Base-by-base conservation (phyloP, 1,140 invertebrate species). In the Phthorimaea operculella region DNA sequence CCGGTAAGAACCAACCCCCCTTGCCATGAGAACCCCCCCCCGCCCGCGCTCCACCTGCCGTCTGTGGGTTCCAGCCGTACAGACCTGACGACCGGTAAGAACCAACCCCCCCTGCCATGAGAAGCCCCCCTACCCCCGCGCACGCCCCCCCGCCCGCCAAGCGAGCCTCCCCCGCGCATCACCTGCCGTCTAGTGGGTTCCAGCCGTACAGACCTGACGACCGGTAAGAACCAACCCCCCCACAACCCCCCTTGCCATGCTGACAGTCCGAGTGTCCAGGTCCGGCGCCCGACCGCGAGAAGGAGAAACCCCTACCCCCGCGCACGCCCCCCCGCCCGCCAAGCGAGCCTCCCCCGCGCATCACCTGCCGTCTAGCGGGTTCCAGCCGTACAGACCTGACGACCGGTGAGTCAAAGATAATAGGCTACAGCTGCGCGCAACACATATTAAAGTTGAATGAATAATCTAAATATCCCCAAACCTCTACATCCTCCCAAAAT, bases 201-300 rank as follows among this genome's bases (percentile, higher is more conserved):
- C 85, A 86, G 59, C 85, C 85, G 1, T 86, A 86, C 63, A 52
- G 85, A 18, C 85, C 85, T 12, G 85, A 86, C 57, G 85, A 86
- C 33, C 76, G 85, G 85, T 86, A n/a, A n/a, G n/a, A n/a, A n/a
- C n/a, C n/a, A n/a, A 54, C n/a, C n/a, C n/a, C n/a, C n/a, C n/a
- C n/a, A n/a, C n/a, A n/a, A n/a, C n/a, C 21, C 21, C 21, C 21
- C 21, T 28, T 28, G 21, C 10, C 36, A 18, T 56, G 66, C 63
- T 77, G 62, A 76, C 54, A 58, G 64, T 58, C 21, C 10, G 65
- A 74, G 74, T 79, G 73, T 78, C 54, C 75, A 75, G 74, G 72
- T 63, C 59, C 51, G 51, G 44, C 48, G 48, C 15, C 60, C n/a
- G 72, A 72, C 36, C 63, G 69, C 21, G 72, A 76, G 56, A 84